A percentile compares a stretch with the other conserved stretches of the same genome.
Conservation (phyloP, 1,140 invertebrate genomes). For the Diuraphis noxia region DNA sequence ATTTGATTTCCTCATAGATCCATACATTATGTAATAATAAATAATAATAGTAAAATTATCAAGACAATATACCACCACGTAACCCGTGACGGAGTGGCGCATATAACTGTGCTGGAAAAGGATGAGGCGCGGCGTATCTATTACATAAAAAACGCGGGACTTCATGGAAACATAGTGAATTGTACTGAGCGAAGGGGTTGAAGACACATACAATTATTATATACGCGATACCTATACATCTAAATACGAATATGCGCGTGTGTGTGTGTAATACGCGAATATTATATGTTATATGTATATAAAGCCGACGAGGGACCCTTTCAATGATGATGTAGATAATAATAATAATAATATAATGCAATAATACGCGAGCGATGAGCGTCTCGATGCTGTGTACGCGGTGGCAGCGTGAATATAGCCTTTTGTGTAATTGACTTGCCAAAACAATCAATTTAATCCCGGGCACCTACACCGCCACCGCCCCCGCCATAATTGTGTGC, state of each 20-base stretch:
- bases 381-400: background rate
- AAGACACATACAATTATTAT: background rate
- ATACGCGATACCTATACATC: background rate
- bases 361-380: slow-evolving; percentile 22
- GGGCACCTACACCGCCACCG: background rate
- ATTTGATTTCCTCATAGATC: background rate
- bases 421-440: slow-evolving; percentile 52
- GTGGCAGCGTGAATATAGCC: background rate
- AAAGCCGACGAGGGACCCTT: background rate
- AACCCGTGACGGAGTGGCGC: background rate
- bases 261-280: background rate
- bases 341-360: background rate
- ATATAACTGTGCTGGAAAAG: background rate
- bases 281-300: background rate
- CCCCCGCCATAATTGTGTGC: background rate
- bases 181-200: background rate
- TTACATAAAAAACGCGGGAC: background rate
- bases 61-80: background rate
- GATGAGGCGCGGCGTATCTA: background rate
- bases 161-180: background rate
- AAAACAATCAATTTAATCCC: slow-evolving; percentile 52
- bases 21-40: background rate
- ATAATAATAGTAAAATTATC: background rate
- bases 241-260: background rate
- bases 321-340: background rate